These are phyloP conservation scores for Oxyruncus cristatus DNA, from an alignment of 2,113 vertebrate species.

Conservation along the genomic window DNA sequence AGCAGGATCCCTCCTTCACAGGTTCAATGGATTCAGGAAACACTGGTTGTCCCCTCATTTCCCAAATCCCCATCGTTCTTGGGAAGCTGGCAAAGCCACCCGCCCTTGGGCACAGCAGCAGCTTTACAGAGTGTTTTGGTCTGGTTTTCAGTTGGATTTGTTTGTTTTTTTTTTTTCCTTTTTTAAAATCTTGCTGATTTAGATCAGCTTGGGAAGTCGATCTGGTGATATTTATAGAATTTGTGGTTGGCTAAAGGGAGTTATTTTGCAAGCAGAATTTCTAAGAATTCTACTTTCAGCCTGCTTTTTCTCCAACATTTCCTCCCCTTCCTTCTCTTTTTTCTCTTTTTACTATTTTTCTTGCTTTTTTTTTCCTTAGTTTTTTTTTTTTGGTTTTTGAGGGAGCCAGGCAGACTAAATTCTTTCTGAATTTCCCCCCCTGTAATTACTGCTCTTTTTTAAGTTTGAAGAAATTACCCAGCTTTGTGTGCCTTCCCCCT, in stretches of 20 bases:
- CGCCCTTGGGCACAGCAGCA: background rate
- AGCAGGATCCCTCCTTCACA: background rate
- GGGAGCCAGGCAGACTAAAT: background rate
- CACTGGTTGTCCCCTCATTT: background rate
- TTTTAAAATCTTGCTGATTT: slow-evolving; percentile 42
- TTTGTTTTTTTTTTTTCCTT: background rate
- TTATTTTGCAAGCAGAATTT: slow-evolving; percentile 76
- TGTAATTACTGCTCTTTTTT: slow-evolving; percentile 62
- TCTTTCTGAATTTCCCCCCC: slow-evolving; percentile 23
- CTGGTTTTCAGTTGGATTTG: background rate
- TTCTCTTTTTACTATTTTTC: background rate
- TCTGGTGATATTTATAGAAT: slow-evolving; percentile 76
- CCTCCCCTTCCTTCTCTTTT: background rate
- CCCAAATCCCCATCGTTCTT: background rate
- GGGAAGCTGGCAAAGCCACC: background rate
- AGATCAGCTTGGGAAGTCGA: slow-evolving; percentile 53
- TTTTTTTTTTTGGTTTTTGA: background rate
- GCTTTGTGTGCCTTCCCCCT: background rate
- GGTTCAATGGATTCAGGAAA: background rate
- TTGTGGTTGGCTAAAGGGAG: slow-evolving; percentile 69
- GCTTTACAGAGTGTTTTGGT: background rate
- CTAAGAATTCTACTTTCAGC: slow-evolving; percentile 71
- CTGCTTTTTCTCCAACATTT: slow-evolving; percentile 19
- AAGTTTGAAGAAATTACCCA: background rate
- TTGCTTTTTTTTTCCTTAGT: background rate